Conservation (phyloP, 1,140 invertebrate genomes). For the Drosophila nebulosa region DNA sequence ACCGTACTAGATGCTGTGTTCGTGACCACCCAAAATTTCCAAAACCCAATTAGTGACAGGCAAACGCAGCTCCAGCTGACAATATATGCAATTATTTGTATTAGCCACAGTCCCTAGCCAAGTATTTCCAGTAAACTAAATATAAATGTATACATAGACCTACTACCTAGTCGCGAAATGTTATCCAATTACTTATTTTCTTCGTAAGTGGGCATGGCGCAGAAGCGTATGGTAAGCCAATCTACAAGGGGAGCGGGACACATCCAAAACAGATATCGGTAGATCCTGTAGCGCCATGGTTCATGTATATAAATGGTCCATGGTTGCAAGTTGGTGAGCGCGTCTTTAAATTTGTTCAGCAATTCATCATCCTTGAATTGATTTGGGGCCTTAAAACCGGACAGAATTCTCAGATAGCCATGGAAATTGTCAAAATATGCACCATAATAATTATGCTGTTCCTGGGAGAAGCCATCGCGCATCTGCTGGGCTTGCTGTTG, state of each 20-base stretch:
- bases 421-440: conserved; percentile 83
- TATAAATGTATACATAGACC: conserved; percentile 25
- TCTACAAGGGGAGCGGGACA: conserved; percentile 82
- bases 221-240: conserved; percentile 82
- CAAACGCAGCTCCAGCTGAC: not conserved
- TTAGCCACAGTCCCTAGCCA: conserved; percentile 40
- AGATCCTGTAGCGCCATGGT: conserved; percentile 81
- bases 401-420: conserved; percentile 82
- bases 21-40: not conserved
- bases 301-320: conserved; percentile 83
- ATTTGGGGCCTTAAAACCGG: conserved; percentile 70
- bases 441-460: conserved; percentile 82
- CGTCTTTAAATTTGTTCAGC: conserved; percentile 82
- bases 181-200: not conserved
- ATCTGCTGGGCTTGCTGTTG: conserved; percentile 82
- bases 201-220: conserved; percentile 81
- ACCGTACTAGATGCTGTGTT: not conserved
- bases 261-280: conserved; percentile 82
- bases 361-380: conserved; percentile 81
- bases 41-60: conserved; percentile 1
- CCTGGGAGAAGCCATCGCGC: conserved; percentile 81
- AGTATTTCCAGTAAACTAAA: conserved; percentile 36
- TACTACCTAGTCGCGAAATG: conserved; percentile 11
- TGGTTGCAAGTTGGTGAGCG: conserved; percentile 82
- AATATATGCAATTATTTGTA: conserved; percentile 20